These are phyloP conservation scores for Strongylocentrotus purpuratus DNA, from an alignment of 35 echinoderm and acorn worm genomes.

Conservation along the genomic window DNA sequence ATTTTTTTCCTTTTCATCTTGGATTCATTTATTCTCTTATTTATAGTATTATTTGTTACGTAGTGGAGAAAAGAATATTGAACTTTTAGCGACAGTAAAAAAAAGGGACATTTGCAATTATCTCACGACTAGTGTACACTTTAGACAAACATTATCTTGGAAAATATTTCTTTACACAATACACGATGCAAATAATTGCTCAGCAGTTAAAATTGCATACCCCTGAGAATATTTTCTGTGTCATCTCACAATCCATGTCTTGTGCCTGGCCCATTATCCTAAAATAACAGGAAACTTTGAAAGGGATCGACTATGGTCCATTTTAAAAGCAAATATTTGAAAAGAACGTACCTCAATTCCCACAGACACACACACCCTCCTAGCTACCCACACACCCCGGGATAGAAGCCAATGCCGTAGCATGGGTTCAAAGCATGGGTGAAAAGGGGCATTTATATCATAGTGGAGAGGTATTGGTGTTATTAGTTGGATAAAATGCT, in stretches of 20 bases:
- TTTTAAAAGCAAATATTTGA: neutral
- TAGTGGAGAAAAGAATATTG: neutral
- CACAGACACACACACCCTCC: neutral
- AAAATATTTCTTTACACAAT: neutral
- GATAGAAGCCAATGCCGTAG: no score
- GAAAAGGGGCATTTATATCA: no score
- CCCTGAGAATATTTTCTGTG: neutral
- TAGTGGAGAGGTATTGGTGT: no score
- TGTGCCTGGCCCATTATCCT: neutral
- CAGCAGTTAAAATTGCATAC: neutral
- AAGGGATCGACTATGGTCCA: neutral
- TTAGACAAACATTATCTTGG: neutral
- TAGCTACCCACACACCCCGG: neutral
- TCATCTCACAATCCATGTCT: neutral
- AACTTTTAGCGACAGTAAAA: neutral
- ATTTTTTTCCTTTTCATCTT: neutral
- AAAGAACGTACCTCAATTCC: neutral
- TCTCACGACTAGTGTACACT: neutral
- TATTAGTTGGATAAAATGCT: no score
- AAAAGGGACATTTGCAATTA: neutral
- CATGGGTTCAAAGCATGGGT: no score
- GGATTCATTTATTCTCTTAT: neutral
- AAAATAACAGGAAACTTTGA: neutral
- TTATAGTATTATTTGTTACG: neutral
- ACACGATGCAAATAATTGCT: neutral